phyloP scores from a whole-genome alignment of 2,113 vertebrate genomes.

The Sander vitreus region DNA sequence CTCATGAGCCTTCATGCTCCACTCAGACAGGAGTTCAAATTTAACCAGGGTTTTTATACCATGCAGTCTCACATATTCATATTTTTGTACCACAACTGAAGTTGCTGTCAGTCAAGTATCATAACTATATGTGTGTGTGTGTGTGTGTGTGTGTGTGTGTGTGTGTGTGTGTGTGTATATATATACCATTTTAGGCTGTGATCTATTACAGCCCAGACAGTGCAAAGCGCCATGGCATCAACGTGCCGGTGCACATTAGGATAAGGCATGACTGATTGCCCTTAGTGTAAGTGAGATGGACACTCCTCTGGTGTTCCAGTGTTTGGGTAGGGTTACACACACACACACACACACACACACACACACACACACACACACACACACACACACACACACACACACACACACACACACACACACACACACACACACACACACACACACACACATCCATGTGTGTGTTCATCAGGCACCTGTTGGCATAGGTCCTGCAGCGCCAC shows the following conservation, averaged over 20 bases:
- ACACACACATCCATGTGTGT: constrained; percentile 54
- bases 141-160: constrained; percentile 27
- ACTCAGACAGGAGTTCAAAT: constrained; percentile 43
- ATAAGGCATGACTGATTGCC: constrained; percentile 59
- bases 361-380: constrained; percentile 19
- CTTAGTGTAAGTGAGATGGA: constrained; percentile 67
- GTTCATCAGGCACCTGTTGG: constrained; percentile 74
- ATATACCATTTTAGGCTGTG: constrained; percentile 61
- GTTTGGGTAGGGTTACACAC: constrained; percentile 50
- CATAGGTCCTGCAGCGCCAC: constrained; percentile 57
- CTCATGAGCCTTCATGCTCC: neutral
- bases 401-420: constrained; percentile 28
- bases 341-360: constrained; percentile 15
- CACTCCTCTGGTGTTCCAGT: constrained; percentile 37
- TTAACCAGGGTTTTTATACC: constrained; percentile 51
- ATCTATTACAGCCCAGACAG: constrained; percentile 62
- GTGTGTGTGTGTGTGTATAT: constrained; percentile 25
- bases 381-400: constrained; percentile 16
- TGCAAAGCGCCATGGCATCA: constrained; percentile 60
- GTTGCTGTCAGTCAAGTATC: constrained; percentile 62
- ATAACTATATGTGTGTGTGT: constrained; percentile 16
- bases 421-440: constrained; percentile 4
- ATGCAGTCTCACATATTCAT: constrained; percentile 41
- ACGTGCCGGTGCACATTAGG: constrained; percentile 37
- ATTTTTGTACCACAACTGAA: constrained; percentile 57